phyloP scores from a whole-genome alignment of 2,888 invertebrate species.

The Sphaerophoria taeniata region DNA sequence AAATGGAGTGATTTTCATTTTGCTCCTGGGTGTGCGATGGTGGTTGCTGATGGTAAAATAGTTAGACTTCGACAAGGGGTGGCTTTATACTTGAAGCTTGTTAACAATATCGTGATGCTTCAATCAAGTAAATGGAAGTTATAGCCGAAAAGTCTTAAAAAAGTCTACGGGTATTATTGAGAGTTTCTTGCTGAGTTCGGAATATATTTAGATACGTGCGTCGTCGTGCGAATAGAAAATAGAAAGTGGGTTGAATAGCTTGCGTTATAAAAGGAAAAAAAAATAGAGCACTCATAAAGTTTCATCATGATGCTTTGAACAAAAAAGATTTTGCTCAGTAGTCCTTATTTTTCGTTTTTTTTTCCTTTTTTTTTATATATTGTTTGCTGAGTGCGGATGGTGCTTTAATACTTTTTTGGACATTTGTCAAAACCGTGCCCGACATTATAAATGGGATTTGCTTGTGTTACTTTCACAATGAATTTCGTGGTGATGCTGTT shows the following conservation, averaged over 20 bases:
- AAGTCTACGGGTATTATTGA: not conserved
- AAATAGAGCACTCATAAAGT: slow-evolving; percentile 58
- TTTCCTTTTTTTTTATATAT: slow-evolving; percentile 44
- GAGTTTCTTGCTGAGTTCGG: not conserved
- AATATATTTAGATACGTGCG: slow-evolving; percentile 12
- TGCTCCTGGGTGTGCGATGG: not conserved
- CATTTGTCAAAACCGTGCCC: slow-evolving; percentile 55
- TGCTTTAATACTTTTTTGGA: slow-evolving; percentile 58
- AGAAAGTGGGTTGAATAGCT: slow-evolving; percentile 13
- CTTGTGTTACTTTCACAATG: slow-evolving; percentile 40
- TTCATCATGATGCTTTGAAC: slow-evolving; percentile 55
- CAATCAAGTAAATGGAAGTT: slow-evolving; percentile 69
- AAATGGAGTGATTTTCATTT: slow-evolving; percentile 14
- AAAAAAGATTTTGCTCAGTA: slow-evolving; percentile 39
- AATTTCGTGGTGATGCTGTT: slow-evolving; percentile 16
- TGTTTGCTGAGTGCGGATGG: slow-evolving; percentile 64
- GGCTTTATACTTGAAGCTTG: slow-evolving; percentile 43
- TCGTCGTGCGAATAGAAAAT: not conserved
- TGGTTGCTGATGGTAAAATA: slow-evolving; percentile 18
- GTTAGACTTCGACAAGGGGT: slow-evolving; percentile 45
- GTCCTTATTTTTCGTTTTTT: not conserved
- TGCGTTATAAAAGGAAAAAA: slow-evolving; percentile 26
- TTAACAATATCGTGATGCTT: slow-evolving; percentile 67
- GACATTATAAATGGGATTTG: slow-evolving; percentile 55
- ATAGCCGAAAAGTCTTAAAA: slow-evolving; percentile 39